phyloP scores from a whole-genome alignment of 2,797 vertebrate species.

The Sebastiscus albofasciatus region DNA sequence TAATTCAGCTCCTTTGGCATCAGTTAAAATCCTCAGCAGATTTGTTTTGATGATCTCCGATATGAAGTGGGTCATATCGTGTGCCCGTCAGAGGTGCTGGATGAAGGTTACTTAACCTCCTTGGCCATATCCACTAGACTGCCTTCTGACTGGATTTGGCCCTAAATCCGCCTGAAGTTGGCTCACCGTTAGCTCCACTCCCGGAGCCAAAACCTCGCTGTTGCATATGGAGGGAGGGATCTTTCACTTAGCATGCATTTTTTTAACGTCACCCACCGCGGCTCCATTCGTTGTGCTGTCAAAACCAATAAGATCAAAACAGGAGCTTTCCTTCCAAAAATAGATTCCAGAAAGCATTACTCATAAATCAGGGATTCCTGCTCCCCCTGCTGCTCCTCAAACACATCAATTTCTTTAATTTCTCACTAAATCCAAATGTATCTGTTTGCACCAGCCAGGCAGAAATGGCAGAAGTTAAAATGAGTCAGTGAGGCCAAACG shows the following conservation, averaged over 20 bases:
- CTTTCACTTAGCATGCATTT: constrained; percentile 57
- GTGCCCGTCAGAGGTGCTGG: constrained; percentile 54
- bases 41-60: constrained; percentile 49
- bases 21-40: constrained; percentile 41
- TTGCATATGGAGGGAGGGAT: constrained; percentile 40
- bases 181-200: constrained; percentile 33
- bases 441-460: constrained; percentile 13
- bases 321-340: constrained; percentile 58
- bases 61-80: constrained; percentile 44
- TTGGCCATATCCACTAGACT: constrained; percentile 47
- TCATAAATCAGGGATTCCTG: constrained; percentile 51
- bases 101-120: constrained; percentile 54
- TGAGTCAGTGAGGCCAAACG: neutral
- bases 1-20: constrained; percentile 42
- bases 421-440: constrained; percentile 18
- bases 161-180: constrained; percentile 51
- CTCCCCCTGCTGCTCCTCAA: constrained; percentile 35
- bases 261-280: constrained; percentile 46
- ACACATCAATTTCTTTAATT: constrained; percentile 25
- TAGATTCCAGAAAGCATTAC: constrained; percentile 67
- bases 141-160: constrained; percentile 54
- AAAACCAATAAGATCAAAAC: constrained; percentile 65
- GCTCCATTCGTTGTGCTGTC: constrained; percentile 63
- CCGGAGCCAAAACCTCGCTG: constrained; percentile 47
- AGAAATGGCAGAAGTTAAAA: constrained; percentile 20